Conservation (phyloP, 2,888 invertebrate species). For the Yponomeuta malinellus region DNA sequence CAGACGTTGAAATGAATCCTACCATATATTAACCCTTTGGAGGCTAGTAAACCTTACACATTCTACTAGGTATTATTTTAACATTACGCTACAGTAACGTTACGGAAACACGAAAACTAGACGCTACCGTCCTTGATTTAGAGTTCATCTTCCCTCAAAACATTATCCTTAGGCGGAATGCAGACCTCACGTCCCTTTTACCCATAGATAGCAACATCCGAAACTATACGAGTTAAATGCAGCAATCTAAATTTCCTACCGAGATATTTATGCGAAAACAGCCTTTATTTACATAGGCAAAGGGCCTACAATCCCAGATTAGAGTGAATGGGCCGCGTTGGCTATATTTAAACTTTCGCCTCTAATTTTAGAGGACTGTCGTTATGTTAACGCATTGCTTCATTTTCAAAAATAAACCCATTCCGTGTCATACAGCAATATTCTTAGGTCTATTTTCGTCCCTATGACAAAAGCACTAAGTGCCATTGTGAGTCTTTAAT, state of each 20-base stretch:
- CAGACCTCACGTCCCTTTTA: neutral
- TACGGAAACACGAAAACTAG: neutral
- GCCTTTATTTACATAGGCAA: conserved; percentile 8
- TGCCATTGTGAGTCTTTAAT: no score
- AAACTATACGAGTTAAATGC: neutral
- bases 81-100: neutral
- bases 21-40: neutral
- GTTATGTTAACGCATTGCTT: neutral
- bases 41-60: neutral
- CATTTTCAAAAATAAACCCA: neutral
- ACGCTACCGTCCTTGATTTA: neutral
- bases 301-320: neutral
- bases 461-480: no score
- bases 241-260: neutral
- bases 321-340: neutral
- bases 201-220: neutral
- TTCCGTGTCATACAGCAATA: neutral
- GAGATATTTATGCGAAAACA: neutral
- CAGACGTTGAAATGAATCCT: neutral
- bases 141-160: neutral
- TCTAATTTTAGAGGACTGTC: neutral
- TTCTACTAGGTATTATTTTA: neutral
- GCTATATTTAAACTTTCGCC: neutral
- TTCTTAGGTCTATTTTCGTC: neutral
- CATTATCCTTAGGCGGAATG: neutral